Evolutionary conservation across 2,113 vertebrate species (phyloP).

Genomic region (Labeo catla): DNA sequence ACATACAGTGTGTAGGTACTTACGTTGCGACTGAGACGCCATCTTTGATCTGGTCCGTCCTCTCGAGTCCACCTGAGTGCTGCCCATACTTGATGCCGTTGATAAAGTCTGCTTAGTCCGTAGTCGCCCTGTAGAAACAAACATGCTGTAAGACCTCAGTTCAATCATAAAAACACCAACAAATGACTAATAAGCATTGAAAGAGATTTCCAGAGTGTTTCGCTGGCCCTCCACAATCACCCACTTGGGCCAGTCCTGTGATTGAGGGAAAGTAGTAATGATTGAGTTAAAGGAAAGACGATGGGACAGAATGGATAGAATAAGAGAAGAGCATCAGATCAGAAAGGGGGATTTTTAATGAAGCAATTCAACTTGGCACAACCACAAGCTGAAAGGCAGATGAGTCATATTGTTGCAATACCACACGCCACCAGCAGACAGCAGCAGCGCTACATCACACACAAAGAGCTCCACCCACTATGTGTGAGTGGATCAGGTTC

Average conservation of each 20-base stretch:
- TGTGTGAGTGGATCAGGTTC: not conserved
- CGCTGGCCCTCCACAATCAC: not conserved
- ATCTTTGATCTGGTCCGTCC: slow-evolving; percentile 93
- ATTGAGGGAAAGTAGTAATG: slow-evolving; percentile 22
- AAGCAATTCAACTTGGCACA: slow-evolving; percentile 32
- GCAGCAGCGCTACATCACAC: slow-evolving; percentile 22
- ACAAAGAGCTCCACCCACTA: not conserved
- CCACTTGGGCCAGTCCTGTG: slow-evolving; percentile 1
- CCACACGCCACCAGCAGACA: slow-evolving; percentile 29
- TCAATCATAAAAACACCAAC: not conserved
- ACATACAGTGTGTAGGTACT: slow-evolving; percentile 64
- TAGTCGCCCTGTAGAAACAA: slow-evolving; percentile 79
- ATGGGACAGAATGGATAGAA: not conserved
- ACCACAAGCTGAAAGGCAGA: slow-evolving; percentile 31
- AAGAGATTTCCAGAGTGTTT: not conserved
- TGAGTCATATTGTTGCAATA: slow-evolving; percentile 44
- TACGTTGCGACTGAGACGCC: slow-evolving; percentile 98
- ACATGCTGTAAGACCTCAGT: not conserved
- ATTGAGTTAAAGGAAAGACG: not conserved
- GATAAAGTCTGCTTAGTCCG: slow-evolving; percentile 86
- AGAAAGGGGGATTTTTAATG: slow-evolving; percentile 11
- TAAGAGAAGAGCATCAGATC: slow-evolving; percentile 25
- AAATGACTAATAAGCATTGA: not conserved
- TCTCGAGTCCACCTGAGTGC: slow-evolving; percentile 87
- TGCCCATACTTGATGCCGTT: slow-evolving; percentile 76